Evolutionary conservation across 2,797 vertebrate species (phyloP), one percentile per base, ranked within the genome.

Genomic region (Darevskia mixta): DNA sequence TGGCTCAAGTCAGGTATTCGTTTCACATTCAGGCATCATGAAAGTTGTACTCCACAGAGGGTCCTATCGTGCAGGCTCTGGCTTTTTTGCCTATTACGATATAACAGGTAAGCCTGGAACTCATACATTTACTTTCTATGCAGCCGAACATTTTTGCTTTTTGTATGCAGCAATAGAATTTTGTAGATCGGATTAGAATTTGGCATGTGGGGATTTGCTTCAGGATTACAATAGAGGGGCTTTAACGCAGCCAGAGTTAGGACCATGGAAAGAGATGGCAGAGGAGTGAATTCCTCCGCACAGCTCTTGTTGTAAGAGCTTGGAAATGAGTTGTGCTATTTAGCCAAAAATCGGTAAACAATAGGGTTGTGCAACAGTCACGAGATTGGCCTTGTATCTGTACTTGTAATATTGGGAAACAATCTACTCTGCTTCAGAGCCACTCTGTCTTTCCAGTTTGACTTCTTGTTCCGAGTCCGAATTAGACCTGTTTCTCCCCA

Each of bases 31-130:
- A 25, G 43, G 64, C 61, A 18, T 18, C 0, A 43, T 86, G 75
- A 67, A 29, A 67, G 64, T 86, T 79, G n/a, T 86, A 43, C 41
- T 86, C 25, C 35, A 69, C 55, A 79, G 84, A 79, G 38, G 9
- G 7, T 86, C 84, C 15, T 8, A 15, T 25, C 8, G 20, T 7
- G 8, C 29, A 35, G 61, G 61, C 18, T 32, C 23, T 15, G 84
- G 84, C 0, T 86, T 86, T 86, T 86, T 41, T 67, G 84, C 61
- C 64, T 67, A 49, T 67, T 86, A 86, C 78, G 20, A 69, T 2
- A 27, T 49, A 32, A 20, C 8, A 86, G 75, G 84, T 86, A 86
- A 86, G 13, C 23, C 64, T 29, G 64, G 27, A n/a, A 83, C 23
- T 72, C 32, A 35, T 79, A 7, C 29, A 58, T 79, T 79, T 35